These are phyloP conservation scores for Cydia amplana DNA, from an alignment of 1,140 invertebrate species.

Conservation along the genomic window DNA sequence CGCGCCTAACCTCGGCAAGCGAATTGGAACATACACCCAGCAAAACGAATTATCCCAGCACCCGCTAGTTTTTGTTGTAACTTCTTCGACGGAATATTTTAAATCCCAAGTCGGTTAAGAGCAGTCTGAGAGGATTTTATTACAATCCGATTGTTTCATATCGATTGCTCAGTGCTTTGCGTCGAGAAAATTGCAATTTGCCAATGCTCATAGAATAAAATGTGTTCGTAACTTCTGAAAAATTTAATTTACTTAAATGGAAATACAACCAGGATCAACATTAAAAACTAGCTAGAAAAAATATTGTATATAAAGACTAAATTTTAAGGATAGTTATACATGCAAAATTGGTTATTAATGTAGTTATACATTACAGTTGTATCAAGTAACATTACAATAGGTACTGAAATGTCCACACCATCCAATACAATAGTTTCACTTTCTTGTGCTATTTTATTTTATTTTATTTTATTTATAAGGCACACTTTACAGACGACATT, in stretches of 20 bases:
- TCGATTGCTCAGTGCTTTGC: slow-evolving; percentile 19
- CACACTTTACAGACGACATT: no score
- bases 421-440: no score
- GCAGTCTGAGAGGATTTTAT: slow-evolving; percentile 17
- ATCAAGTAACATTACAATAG: no score
- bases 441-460: no score
- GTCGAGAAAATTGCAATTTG: not conserved
- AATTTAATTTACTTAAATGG: not conserved
- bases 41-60: slow-evolving; percentile 29
- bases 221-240: not conserved
- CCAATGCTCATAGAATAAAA: not conserved
- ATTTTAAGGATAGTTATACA: no score
- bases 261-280: not conserved
- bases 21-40: not conserved
- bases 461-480: no score
- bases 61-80: slow-evolving; percentile 23
- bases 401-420: no score
- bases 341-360: no score
- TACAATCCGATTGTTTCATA: slow-evolving; percentile 18
- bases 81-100: slow-evolving; percentile 14
- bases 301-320: no score
- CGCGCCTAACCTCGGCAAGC: not conserved
- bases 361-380: no score
- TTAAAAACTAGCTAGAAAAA: not conserved
- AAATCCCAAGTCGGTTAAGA: slow-evolving; percentile 18